phyloP scores from a whole-genome alignment of 2,113 vertebrate species.

The Pipa parva region DNA sequence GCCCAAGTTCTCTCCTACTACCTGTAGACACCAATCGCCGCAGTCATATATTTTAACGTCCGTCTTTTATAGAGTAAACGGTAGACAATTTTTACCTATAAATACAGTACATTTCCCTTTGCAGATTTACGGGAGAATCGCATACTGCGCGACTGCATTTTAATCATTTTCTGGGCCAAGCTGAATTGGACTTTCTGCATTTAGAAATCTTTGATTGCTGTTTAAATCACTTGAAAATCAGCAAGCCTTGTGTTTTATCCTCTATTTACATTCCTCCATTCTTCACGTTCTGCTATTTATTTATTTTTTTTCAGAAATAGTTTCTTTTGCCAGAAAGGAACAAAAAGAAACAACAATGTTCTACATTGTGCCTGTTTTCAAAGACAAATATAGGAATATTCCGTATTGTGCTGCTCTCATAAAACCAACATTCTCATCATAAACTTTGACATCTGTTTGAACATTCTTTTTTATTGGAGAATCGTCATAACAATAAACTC shows the following conservation, averaged over 20 bases:
- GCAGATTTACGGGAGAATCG: not conserved
- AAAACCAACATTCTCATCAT: conserved; percentile 18
- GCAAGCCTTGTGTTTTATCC: conserved; percentile 24
- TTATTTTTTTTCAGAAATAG: conserved; percentile 33
- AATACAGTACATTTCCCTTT: too few species aligned
- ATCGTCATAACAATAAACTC: not conserved
- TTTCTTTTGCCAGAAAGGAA: conserved; percentile 8
- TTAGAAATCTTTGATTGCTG: conserved; percentile 24
- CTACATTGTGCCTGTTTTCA: conserved; percentile 8
- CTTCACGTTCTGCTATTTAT: too few species aligned
- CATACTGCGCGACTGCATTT: conserved; percentile 1
- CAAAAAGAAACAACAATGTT: not conserved
- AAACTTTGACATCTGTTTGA: conserved; percentile 18
- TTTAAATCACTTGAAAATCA: conserved; percentile 26
- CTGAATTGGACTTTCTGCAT: conserved; percentile 21
- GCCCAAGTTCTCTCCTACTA: too few species aligned
- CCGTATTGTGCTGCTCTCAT: conserved; percentile 15
- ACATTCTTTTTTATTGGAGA: conserved; percentile 7
- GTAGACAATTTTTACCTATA: too few species aligned
- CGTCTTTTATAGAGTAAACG: too few species aligned
- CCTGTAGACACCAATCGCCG: too few species aligned
- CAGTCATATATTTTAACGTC: too few species aligned
- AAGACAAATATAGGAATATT: conserved; percentile 35
- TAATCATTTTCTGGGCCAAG: conserved; percentile 11
- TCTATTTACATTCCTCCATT: conserved; percentile 35